Evolutionary conservation across 2,797 vertebrate species (phyloP), one percentile per base, ranked within the genome.

Genomic region (Epinephelus awoara): DNA sequence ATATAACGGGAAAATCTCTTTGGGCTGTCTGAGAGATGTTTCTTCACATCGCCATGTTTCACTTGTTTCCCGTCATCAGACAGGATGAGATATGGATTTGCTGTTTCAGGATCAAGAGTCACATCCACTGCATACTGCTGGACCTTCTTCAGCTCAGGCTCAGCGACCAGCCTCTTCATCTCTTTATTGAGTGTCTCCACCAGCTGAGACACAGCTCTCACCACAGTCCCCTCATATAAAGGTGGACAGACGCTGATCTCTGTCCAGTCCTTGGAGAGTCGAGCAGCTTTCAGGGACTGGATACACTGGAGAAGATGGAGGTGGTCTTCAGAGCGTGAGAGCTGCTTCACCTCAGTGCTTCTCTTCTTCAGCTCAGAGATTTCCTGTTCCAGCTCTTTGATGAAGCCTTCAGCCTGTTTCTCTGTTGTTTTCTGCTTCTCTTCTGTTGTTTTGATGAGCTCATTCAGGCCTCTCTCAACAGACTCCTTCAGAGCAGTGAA

Each of bases 251-350:
- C 5, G 2, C 8, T 15, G 6, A 75, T 21, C 0, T 14, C 9
- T 10, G 52, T 57, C 62, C 62, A 50, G 62, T 66, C 40, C 11
- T 42, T 42, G 40, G 40, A 10, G 11, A 12, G 40, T 42, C 9
- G 40, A 42, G 40, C 40, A 42, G 40, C 9, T 42, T 42, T 42
- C 9, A 42, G 40, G 21, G 54, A 67, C 0, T 2, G 15, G 29
- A 75, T 4, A 12, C 15, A 10, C 40, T 75, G 72, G 63, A 75
- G 34, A n/a, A 75, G 49, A 11, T 40, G 11, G 5, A 75, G 14
- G 15, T 66, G 27, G 27, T 75, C 72, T 27, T 58, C 21, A 7
- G 27, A 15, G 12, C 0, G 2, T 3, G 44, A 75, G 44, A 66
- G 27, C 72, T 75, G 6, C 62, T 51, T 44, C 63, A 67, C 29